These are phyloP conservation scores for Cerastis rubricosa DNA, from an alignment of 2,888 invertebrate species.

Conservation along the genomic window DNA sequence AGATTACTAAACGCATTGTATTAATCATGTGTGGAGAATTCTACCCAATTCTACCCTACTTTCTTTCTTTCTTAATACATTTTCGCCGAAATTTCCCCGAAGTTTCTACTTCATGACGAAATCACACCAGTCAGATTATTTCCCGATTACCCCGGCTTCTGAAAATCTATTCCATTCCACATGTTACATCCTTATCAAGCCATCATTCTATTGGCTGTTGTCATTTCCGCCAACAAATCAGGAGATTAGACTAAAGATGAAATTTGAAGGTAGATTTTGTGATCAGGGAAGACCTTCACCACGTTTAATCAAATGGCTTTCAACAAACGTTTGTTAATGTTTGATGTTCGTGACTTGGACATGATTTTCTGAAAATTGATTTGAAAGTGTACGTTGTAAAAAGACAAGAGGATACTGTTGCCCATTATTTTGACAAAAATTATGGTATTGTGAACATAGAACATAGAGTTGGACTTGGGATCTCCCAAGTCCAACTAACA, in stretches of 20 bases:
- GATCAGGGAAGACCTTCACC: not conserved
- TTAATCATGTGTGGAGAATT: too few relatives aligned
- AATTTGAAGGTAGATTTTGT: not conserved
- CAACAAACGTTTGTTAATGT: not conserved
- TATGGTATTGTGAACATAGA: not conserved
- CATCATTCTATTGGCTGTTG: not conserved
- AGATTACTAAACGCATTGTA: too few relatives aligned
- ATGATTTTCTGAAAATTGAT: not conserved
- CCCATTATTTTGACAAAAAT: not conserved
- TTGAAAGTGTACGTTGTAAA: not conserved
- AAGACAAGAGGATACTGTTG: not conserved
- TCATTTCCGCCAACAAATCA: constrained; percentile 18
- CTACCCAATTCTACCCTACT: too few relatives aligned
- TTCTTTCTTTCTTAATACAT: too few relatives aligned
- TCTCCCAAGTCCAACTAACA: not conserved
- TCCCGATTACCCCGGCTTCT: not conserved
- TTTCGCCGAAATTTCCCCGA: too few relatives aligned
- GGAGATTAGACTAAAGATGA: not conserved
- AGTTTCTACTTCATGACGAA: too few relatives aligned
- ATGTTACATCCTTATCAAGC: constrained; percentile 4
- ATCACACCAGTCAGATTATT: not conserved
- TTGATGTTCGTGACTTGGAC: not conserved
- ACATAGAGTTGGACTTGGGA: too few relatives aligned
- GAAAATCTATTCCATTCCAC: not conserved
- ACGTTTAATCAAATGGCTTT: not conserved